Percentiles rank a stretch among this genome's conserved stretches.
Evolutionary conservation across 2,113 vertebrate genomes (phyloP).

Genomic region (Aldabrachelys gigantea): DNA sequence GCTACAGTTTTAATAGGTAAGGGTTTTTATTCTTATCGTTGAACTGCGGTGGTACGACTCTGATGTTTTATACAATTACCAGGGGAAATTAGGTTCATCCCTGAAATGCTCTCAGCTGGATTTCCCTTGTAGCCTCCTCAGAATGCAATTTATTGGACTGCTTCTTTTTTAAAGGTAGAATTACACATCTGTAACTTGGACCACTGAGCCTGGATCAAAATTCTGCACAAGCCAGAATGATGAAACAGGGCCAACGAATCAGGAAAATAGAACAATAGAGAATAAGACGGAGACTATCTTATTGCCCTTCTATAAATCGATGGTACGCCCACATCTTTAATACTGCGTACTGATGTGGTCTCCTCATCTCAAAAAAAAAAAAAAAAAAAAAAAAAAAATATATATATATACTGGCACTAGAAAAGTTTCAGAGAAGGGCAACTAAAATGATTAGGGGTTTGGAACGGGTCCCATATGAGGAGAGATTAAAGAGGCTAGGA

Average conservation of each 20-base stretch:
- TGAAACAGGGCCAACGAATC: background rate
- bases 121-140: slow-evolving; percentile 6
- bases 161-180: background rate
- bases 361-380: too few species aligned
- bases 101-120: slow-evolving; percentile 8
- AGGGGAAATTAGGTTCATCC: slow-evolving; percentile 37
- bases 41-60: slow-evolving; percentile 10
- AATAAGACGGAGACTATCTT: too few species aligned
- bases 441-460: too few species aligned
- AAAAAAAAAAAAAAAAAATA: too few species aligned
- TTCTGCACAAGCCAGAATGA: background rate
- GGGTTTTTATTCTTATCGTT: slow-evolving; percentile 35
- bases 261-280: too few species aligned
- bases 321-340: too few species aligned
- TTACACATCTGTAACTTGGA: background rate
- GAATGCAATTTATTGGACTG: rapidly evolving
- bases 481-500: too few species aligned
- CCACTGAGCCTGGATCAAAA: background rate
- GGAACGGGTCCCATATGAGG: too few species aligned
- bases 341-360: too few species aligned
- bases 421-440: too few species aligned
- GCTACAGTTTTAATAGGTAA: slow-evolving; percentile 52
- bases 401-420: too few species aligned
- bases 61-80: slow-evolving; percentile 38
- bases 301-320: too few species aligned